Percentiles rank a stretch among this genome's conserved stretches.
These are phyloP conservation scores for Numida meleagris DNA, from an alignment of 2,113 vertebrate species.

Conservation along the genomic window DNA sequence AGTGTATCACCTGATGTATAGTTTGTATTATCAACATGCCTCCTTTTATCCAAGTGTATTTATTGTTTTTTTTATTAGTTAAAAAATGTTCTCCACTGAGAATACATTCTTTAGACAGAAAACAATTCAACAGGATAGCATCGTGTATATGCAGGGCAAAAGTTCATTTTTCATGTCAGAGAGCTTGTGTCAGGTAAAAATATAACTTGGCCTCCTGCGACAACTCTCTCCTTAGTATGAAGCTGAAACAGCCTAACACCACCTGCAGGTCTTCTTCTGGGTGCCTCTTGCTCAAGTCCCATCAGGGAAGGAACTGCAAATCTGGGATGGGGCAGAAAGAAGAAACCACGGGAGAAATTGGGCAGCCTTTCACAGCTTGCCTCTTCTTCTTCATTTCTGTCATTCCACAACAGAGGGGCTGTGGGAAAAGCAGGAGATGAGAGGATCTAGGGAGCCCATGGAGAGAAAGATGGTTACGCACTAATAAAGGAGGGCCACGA, in stretches of 20 bases:
- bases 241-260: background rate
- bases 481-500: background rate
- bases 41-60: slow-evolving; percentile 19
- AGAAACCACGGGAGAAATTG: background rate
- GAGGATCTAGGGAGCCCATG: background rate
- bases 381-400: background rate
- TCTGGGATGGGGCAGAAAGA: background rate
- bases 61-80: slow-evolving; percentile 7
- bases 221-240: background rate
- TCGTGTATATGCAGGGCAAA: background rate
- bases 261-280: background rate
- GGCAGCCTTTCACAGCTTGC: fast-evolving
- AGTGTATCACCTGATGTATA: background rate
- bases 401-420: too few relatives aligned
- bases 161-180: background rate
- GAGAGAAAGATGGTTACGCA: background rate
- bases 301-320: background rate
- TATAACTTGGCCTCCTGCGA: background rate
- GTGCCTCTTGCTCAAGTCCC: background rate
- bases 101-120: slow-evolving; percentile 5
- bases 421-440: background rate
- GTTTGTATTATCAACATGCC: background rate
- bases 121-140: background rate
- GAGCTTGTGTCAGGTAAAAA: slow-evolving; percentile 20
- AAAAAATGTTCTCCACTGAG: background rate